These are phyloP conservation scores for Drosophila pegasa DNA, from an alignment of 2,888 invertebrate species.

Conservation along the genomic window DNA sequence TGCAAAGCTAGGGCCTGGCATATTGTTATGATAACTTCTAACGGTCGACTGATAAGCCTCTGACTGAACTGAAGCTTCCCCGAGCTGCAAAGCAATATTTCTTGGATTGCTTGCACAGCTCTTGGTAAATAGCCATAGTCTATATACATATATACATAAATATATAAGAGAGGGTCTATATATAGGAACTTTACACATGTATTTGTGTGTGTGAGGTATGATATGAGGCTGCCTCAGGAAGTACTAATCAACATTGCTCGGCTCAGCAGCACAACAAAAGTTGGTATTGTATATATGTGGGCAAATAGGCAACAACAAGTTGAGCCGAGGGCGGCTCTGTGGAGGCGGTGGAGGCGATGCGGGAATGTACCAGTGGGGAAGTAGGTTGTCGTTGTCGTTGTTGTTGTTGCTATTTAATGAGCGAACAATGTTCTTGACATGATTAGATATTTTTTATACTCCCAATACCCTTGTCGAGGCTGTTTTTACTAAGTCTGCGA, in stretches of 20 bases:
- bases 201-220: slow-evolving; percentile 33
- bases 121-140: slow-evolving; percentile 46
- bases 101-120: slow-evolving; percentile 55
- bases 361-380: slow-evolving; percentile 2
- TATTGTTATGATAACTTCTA: slow-evolving; percentile 39
- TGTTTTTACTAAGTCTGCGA: not conserved
- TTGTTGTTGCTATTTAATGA: slow-evolving; percentile 53
- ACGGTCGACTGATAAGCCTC: slow-evolving; percentile 58
- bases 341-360: not conserved
- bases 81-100: slow-evolving; percentile 36
- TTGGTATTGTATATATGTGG: slow-evolving; percentile 66
- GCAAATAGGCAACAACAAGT: slow-evolving; percentile 42
- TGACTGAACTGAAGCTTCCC: slow-evolving; percentile 36
- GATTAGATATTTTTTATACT: slow-evolving; percentile 62
- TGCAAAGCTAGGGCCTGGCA: slow-evolving; percentile 14
- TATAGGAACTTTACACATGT: slow-evolving; percentile 11
- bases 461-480: slow-evolving; percentile 5
- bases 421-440: slow-evolving; percentile 79
- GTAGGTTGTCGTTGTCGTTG: slow-evolving; percentile 33
- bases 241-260: slow-evolving; percentile 73
- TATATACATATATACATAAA: slow-evolving; percentile 1
- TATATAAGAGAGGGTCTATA: slow-evolving; percentile 9
- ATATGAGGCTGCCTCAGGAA: slow-evolving; percentile 77
- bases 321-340: not conserved
- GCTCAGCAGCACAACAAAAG: slow-evolving; percentile 63